phyloP scores from a whole-genome alignment of 2,113 vertebrate species.

The Amia ocellicauda region DNA sequence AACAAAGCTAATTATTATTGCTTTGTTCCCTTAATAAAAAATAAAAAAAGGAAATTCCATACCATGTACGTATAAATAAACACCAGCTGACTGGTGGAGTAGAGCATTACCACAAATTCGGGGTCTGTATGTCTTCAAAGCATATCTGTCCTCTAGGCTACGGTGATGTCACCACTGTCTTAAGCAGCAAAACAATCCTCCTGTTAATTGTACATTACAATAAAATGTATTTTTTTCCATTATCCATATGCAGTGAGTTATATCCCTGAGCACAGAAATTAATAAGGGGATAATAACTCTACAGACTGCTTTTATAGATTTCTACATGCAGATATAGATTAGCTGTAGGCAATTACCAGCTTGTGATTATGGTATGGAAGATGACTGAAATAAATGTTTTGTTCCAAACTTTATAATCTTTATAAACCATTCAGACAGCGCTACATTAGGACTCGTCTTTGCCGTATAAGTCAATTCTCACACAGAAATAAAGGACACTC shows the following conservation, averaged over 20 bases:
- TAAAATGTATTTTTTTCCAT: not conserved
- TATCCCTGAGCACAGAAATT: not conserved
- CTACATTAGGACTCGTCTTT: too few species aligned
- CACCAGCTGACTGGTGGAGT: constrained; percentile 1
- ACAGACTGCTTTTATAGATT: too few species aligned
- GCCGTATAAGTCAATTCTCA: too few species aligned
- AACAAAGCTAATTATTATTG: constrained; percentile 29
- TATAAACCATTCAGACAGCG: too few species aligned
- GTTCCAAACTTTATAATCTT: too few species aligned
- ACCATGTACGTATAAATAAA: constrained; percentile 6
- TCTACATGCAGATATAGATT: too few species aligned
- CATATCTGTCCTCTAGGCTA: not conserved
- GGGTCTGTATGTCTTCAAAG: constrained; percentile 1
- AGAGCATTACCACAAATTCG: not conserved
- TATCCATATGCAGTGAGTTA: not conserved
- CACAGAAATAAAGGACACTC: too few species aligned
- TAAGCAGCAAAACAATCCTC: not conserved
- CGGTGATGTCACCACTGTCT: not conserved
- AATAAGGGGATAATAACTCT: constrained; percentile 7
- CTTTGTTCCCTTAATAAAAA: constrained; percentile 22
- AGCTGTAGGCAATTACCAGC: too few species aligned
- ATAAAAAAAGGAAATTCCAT: constrained; percentile 5
- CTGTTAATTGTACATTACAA: not conserved
- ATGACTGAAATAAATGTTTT: too few species aligned
- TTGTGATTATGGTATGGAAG: too few species aligned